These are phyloP conservation scores for Luperina testacea DNA, from an alignment of 2,888 invertebrate species.

Conservation along the genomic window DNA sequence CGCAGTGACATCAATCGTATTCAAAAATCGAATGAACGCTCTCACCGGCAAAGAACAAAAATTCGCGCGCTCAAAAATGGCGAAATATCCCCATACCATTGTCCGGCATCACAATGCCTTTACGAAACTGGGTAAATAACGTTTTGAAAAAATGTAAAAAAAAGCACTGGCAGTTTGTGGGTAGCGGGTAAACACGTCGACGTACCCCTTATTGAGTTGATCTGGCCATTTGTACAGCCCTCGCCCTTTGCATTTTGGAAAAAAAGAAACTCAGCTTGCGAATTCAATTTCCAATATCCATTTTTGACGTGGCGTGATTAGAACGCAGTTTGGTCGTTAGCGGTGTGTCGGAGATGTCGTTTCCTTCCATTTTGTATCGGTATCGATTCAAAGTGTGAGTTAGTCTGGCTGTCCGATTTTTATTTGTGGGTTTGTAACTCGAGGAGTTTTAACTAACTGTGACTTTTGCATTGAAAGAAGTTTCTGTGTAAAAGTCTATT, in stretches of 20 bases:
- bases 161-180: conserved; percentile 86
- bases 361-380: conserved; percentile 76
- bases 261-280: conserved; percentile 82
- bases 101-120: conserved; percentile 88
- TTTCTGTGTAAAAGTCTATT: too few relatives aligned
- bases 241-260: conserved; percentile 83
- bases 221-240: conserved; percentile 89
- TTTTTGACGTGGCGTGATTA: conserved; percentile 90
- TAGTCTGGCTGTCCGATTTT: conserved; percentile 48
- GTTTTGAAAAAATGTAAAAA: conserved; percentile 86
- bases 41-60: conserved; percentile 67
- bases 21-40: conserved; percentile 73
- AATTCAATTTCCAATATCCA: conserved; percentile 90
- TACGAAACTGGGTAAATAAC: conserved; percentile 89
- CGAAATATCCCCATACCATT: conserved; percentile 82
- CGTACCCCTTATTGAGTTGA: conserved; percentile 89
- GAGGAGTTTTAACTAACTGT: conserved; percentile 40
- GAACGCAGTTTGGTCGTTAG: conserved; percentile 89
- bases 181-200: conserved; percentile 88
- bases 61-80: conserved; percentile 73
- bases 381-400: conserved; percentile 76
- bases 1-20: conserved; percentile 70
- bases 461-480: conserved; percentile 23
- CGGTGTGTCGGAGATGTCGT: conserved; percentile 77
- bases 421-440: conserved; percentile 28